Evolutionary conservation across 1,140 invertebrate genomes (phyloP).

Genomic region (Lanistes nyassanus): DNA sequence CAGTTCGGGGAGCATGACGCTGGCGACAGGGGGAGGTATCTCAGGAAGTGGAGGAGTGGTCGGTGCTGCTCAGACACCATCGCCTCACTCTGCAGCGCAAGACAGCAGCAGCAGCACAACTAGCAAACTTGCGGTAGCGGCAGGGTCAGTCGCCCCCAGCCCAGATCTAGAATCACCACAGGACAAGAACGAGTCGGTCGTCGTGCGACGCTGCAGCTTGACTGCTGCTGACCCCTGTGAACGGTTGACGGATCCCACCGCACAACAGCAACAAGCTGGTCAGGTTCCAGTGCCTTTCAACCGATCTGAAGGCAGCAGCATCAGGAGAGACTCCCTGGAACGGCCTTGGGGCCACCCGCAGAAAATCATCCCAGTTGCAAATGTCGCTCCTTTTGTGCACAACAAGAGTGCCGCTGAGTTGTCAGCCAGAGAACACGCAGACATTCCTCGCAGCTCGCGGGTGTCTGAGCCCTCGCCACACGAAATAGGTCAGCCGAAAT

Average conservation of each 20-base stretch:
- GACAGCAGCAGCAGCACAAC: neutral
- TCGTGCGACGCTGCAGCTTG: conserved; percentile 20
- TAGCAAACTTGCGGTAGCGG: neutral
- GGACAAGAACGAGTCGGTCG: conserved; percentile 5
- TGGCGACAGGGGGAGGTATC: no score
- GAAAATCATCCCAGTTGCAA: conserved; percentile 57
- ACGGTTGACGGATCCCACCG: neutral
- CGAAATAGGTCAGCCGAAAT: conserved; percentile 7
- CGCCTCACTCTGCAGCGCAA: neutral
- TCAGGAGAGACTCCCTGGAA: conserved; percentile 34
- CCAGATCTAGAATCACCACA: neutral
- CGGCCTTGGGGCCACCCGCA: conserved; percentile 34
- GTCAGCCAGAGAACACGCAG: neutral
- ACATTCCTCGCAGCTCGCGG: neutral
- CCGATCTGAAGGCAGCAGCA: conserved; percentile 29
- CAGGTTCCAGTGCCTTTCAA: conserved; percentile 8
- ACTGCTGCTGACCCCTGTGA: conserved; percentile 2
- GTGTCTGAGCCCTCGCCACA: neutral
- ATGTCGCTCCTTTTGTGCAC: conserved; percentile 56
- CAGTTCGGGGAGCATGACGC: neutral
- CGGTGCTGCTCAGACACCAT: neutral
- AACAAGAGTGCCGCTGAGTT: conserved; percentile 26
- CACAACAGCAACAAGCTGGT: neutral
- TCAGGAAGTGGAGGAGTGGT: no score
- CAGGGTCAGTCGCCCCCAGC: neutral